A percentile compares a stretch with the other conserved stretches of the same genome.
Conservation (phyloP, 2,888 invertebrate species). For the Eilema depressum region DNA sequence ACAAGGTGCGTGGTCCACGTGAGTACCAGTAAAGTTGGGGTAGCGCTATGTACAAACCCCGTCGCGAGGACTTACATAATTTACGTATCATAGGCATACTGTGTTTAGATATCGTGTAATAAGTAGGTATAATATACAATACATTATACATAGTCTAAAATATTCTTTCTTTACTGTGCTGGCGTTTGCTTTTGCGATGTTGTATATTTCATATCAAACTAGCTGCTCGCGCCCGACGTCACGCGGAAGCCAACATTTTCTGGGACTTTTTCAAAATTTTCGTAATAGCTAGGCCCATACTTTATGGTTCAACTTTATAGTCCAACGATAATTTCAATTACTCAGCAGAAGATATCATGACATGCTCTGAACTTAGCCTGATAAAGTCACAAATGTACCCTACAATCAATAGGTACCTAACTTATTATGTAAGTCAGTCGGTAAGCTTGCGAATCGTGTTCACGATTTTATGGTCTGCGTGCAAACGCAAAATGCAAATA, state of each 20-base stretch:
- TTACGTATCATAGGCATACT: too few relatives aligned
- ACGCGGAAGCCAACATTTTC: neutral
- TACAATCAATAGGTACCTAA: constrained; percentile 17
- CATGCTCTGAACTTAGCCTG: neutral
- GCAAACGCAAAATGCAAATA: constrained; percentile 34
- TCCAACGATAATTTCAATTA: neutral
- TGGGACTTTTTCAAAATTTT: neutral
- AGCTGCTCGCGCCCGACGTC: neutral
- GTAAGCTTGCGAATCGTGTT: constrained; percentile 41
- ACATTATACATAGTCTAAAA: neutral
- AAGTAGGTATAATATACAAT: neutral
- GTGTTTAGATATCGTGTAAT: neutral
- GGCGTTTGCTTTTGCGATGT: constrained; percentile 1
- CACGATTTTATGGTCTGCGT: constrained; percentile 40
- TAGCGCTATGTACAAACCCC: too few relatives aligned
- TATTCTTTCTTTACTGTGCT: neutral
- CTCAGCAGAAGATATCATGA: neutral
- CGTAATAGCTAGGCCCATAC: neutral
- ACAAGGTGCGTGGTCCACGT: too few relatives aligned
- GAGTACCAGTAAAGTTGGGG: too few relatives aligned
- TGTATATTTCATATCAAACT: neutral
- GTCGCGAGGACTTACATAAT: too few relatives aligned
- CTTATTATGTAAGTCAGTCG: constrained; percentile 13
- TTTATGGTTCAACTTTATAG: neutral
- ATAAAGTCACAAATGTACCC: constrained; percentile 11